Evolutionary conservation across 2,888 invertebrate species (phyloP), one percentile per base, ranked within the genome.

Genomic region (Noctua comes): DNA sequence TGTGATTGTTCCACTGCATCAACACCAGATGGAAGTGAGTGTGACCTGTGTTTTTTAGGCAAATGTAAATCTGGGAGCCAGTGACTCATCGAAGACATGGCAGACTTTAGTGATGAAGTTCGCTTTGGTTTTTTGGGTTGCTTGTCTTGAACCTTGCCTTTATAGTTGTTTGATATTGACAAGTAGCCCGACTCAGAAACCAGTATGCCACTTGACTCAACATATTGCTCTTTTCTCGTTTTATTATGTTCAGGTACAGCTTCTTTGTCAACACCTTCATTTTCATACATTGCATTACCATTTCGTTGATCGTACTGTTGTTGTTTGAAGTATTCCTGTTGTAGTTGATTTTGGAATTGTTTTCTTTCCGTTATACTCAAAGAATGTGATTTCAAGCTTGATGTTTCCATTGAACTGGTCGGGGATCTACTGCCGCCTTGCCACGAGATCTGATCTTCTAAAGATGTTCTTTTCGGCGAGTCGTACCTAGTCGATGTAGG

Each of bases 21-120:
- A 24, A 97, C 98, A 18, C 98, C 98, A 31, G 98, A 97, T 0
- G 98, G 98, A 74, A 99, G 95, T 1, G 99, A 99, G 91, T 98
- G 98, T 11, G 99, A 99, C 89, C 99, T 97, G 93, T 98, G 98
- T 88, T 98, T 97, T 92, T 98, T 98, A 31, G 98, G 97, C 73
- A 99, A 95, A 93, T 98, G 98, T 82, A 98, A 95, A 92, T 98
- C 98, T 0, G 99, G 98, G 75, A 99, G 93, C 98, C 98, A 98
- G 85, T 97, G 98, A 90, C 98, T 98, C 91, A 98, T 98, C 1
- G 98, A 98, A 90, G 97, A 98, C 98, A 98, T 98, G 0, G 98
- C 98, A 68, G 98, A 98, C 94, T 98, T 98, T 76, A 98, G 93
- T 0, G 98, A 98, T 18, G 98, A 98, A 18, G 98, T 97, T 83